Base-by-base conservation (phyloP, 2,113 vertebrate species). In the Pseudorhombus dupliciocellatus region DNA sequence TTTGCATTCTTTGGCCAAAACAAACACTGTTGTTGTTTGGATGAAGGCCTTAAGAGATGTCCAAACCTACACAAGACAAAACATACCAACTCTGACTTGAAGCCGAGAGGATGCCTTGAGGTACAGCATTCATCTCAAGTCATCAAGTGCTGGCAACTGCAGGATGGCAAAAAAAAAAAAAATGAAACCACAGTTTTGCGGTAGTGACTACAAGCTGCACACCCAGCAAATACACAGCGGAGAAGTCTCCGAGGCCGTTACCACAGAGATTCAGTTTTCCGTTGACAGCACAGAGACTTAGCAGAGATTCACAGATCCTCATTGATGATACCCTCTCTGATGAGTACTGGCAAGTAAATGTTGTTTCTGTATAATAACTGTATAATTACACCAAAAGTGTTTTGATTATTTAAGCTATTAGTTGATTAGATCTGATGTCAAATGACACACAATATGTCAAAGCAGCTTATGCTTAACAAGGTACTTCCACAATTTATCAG, bases 181-280 rank as follows among this genome's bases (percentile, higher is more conserved):
- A n/a, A 67, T 56, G 0, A 59, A 53, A 50, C 48, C 20, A 59
- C 44, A 22, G 7, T n/a, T 65, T 54, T 65, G 46, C 37, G 48
- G 37, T 20, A 11, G 22, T 14, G 4, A 28, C 11, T 34, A 34
- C 34, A 25, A 3, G 34, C 31, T 24, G 50, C 52, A 40, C n/a
- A 22, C 31, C 5, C 18, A 2, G 37, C 1, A 37, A 44, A 64
- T 42, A 6, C 20, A 46, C 12, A n/a, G 30, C 7, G 7, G 28
- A 30, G 1, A 18, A 7, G 42, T 50, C 28, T 30, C 12, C 9
- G 14, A 1, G 2, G 11, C 15, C 0, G 0, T 5, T 3, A 40
- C 26, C 37, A 50, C 46, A 31, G 50, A 62, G 9, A 58, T 30
- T 7, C 28, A 21, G 12, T 34, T 25, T 58, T 34, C 20, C 25